Evolutionary conservation across 2,113 vertebrate species (phyloP).

Genomic region (Hydrolagus affinis): DNA sequence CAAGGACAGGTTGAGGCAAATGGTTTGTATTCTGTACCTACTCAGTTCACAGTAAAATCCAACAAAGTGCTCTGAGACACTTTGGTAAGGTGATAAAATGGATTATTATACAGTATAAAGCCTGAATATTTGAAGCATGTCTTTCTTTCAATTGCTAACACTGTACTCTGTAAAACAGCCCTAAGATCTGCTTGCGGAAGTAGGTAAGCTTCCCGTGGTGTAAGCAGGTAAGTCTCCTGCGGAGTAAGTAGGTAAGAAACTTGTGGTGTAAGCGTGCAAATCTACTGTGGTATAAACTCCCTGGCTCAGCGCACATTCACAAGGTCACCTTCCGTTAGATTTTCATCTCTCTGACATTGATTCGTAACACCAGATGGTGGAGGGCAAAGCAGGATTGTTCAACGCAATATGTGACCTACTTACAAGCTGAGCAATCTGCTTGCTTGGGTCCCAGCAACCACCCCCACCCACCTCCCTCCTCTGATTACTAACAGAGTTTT

Average conservation of each 20-base stretch:
- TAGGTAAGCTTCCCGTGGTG: constrained; percentile 42
- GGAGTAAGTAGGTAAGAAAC: constrained; percentile 40
- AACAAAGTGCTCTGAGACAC: no score
- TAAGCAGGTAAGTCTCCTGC: constrained; percentile 41
- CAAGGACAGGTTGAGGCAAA: no score
- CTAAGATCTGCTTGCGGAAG: constrained; percentile 33
- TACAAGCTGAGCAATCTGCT: constrained; percentile 56
- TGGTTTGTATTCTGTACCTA: no score
- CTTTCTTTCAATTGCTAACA: constrained; percentile 18
- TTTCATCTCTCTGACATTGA: constrained; percentile 61
- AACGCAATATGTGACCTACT: constrained; percentile 62
- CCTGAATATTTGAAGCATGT: not conserved
- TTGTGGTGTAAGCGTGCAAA: constrained; percentile 40
- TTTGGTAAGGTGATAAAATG: no score
- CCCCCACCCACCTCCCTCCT: no score
- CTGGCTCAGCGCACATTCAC: constrained; percentile 39
- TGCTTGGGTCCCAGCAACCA: constrained; percentile 45
- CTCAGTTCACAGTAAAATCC: no score
- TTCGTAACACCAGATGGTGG: constrained; percentile 74
- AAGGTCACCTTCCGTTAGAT: constrained; percentile 59
- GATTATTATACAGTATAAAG: no score
- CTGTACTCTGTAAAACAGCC: constrained; percentile 32
- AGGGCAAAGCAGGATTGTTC: constrained; percentile 52
- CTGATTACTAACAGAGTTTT: constrained; percentile 53
- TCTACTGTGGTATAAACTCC: constrained; percentile 39